Base-by-base conservation (phyloP, 2,797 vertebrate genomes). In the Furcifer pardalis region DNA sequence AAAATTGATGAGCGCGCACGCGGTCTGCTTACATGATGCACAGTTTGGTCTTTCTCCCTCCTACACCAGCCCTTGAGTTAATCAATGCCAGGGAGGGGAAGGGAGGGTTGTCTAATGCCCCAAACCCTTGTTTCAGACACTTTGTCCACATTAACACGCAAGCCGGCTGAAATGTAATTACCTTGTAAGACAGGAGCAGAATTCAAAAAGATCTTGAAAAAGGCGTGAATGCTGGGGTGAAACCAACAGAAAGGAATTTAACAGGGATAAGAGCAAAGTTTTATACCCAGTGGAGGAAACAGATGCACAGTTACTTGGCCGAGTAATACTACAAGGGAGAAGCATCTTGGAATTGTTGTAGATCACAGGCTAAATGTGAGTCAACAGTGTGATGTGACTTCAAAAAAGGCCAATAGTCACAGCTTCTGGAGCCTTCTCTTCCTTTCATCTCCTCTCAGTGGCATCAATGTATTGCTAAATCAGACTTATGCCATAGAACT, bases 1-100 rank as follows among this genome's bases (percentile, higher is more conserved):
- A 77, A 79, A 83, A 91, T 89, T 90, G 84, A 87, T n/a, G 72
- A 82, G 15, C 30, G 68, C 30, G 32, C 78, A 86, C 69, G 19
- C 73, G 71, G 19, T 0, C 65, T 90, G 84, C 30, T 65, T 84
- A 25, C 69, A 63, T 65, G 35, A 65, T 23, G n/a, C 65, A 77
- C 42, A 0, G 30, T 76, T 49, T 12, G 19, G 77, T 76, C 46
- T 25, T 40, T 21, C 3, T n/a, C 32, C 4, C 27, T 8, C 30
- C 46, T 27, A 1, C 27, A 15, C 44, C 5, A 30, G 0, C 37
- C 60, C 84, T 76, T 63, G 80, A 74, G 23, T 23, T 60, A 60
- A n/a, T n/a, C 32, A 63, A 62, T 76, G 1, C 56, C 66, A 60
- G 46, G 84, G 66, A 2, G 72, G 63, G 77, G 40, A 77, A 71